Percentiles rank a stretch among this genome's conserved stretches.
Evolutionary conservation across 1,140 invertebrate genomes (phyloP).

Genomic region (Holcopasites calliopsidis): DNA sequence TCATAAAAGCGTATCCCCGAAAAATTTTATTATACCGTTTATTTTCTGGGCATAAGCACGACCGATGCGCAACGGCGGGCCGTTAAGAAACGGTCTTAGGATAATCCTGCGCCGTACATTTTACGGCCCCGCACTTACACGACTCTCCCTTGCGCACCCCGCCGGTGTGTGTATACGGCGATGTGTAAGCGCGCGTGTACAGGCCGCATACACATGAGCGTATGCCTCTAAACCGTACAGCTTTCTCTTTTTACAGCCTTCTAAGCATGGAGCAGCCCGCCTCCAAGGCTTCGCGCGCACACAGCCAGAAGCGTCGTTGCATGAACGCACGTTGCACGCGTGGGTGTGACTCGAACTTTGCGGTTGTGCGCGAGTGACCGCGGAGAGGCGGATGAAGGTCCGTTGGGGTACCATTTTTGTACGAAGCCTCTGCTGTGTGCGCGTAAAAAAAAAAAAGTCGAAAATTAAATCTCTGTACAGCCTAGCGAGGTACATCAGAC

Average conservation of each 20-base stretch:
- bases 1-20: constrained; percentile 35
- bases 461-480: no score
- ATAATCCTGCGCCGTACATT: constrained; percentile 47
- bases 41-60: constrained; percentile 5
- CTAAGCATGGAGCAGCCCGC: constrained; percentile 56
- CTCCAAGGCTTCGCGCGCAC: constrained; percentile 30
- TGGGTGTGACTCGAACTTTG: constrained; percentile 23
- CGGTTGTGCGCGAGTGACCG: neutral
- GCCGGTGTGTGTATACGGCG: constrained; percentile 17
- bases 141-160: constrained; percentile 50
- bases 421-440: neutral
- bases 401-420: constrained; percentile 33
- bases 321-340: constrained; percentile 8
- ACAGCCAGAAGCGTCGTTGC: constrained; percentile 21
- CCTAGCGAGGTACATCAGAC: no score
- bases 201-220: constrained; percentile 18
- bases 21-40: constrained; percentile 40
- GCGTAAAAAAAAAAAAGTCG: neutral
- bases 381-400: constrained; percentile 23
- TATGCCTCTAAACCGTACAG: constrained; percentile 44
- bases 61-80: neutral
- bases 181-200: constrained; percentile 30
- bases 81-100: constrained; percentile 33
- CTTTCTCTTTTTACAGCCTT: constrained; percentile 71
- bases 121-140: constrained; percentile 59